These are phyloP conservation scores for Psilopogon haemacephalus DNA, from an alignment of 2,113 vertebrate species.

Conservation along the genomic window DNA sequence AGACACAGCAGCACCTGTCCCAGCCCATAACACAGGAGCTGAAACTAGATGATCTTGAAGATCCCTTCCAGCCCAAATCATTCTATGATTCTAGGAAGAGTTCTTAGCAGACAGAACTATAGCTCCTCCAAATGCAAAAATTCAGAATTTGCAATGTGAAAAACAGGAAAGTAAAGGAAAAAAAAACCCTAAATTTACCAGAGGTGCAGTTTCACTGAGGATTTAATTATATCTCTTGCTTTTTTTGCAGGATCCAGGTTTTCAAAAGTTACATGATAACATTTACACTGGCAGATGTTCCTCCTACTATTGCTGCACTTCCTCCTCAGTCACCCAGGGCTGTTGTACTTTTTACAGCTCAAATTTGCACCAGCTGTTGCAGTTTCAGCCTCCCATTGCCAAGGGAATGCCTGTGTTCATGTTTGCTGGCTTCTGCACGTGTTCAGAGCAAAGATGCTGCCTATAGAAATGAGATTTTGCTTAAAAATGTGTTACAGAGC, in stretches of 20 bases:
- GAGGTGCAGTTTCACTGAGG: background rate
- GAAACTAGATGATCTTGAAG: background rate
- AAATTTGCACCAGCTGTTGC: no score
- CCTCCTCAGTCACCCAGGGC: background rate
- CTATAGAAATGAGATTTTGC: background rate
- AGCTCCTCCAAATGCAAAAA: background rate
- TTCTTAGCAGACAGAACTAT: background rate
- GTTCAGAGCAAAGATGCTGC: background rate
- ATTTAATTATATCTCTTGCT: background rate
- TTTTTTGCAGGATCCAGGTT: background rate
- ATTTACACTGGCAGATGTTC: background rate
- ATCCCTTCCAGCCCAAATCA: background rate
- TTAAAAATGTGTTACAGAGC: background rate
- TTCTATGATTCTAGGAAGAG: background rate
- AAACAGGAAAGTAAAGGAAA: background rate
- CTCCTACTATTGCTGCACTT: background rate
- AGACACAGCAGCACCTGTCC: background rate
- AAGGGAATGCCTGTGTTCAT: background rate
- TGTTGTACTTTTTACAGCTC: background rate
- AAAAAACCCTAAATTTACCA: fast-evolving
- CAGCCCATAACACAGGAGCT: background rate
- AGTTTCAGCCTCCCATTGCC: background rate
- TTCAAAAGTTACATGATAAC: background rate
- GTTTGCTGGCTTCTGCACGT: background rate
- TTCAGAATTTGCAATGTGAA: no score